Evolutionary conservation across 2,888 invertebrate genomes (phyloP).

Genomic region (Disparrhopalites patrizii): DNA sequence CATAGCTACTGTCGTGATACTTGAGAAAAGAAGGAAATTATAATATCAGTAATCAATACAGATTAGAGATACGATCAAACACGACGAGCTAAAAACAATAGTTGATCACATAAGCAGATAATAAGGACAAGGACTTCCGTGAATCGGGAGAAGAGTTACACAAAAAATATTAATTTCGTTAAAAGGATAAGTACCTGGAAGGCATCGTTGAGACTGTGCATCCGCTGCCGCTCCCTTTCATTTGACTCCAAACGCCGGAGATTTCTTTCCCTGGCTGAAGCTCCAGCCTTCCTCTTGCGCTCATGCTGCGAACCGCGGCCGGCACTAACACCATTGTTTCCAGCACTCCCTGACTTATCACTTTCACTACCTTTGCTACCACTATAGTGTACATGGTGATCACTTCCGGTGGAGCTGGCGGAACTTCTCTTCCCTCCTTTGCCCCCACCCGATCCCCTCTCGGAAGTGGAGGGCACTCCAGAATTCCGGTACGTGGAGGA

Average conservation of each 20-base stretch:
- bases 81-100: no score
- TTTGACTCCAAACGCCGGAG: constrained; percentile 82
- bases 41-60: no score
- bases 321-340: constrained; percentile 29
- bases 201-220: constrained; percentile 88
- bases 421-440: constrained; percentile 37
- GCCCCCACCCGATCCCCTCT: constrained; percentile 32
- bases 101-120: no score
- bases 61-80: no score
- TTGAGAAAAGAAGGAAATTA: no score
- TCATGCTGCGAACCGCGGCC: constrained; percentile 25
- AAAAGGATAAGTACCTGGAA: constrained; percentile 69
- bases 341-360: constrained; percentile 41
- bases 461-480: constrained; percentile 26
- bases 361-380: constrained; percentile 41
- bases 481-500: constrained; percentile 43
- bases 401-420: not conserved
- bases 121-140: no score
- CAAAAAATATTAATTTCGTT: no score
- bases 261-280: constrained; percentile 80
- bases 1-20: no score
- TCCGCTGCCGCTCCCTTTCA: constrained; percentile 83
- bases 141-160: no score
- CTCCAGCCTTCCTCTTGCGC: constrained; percentile 62
- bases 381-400: constrained; percentile 22